phyloP scores from a whole-genome alignment of 2,888 invertebrate genomes.

The Synanthedon vespiformis region DNA sequence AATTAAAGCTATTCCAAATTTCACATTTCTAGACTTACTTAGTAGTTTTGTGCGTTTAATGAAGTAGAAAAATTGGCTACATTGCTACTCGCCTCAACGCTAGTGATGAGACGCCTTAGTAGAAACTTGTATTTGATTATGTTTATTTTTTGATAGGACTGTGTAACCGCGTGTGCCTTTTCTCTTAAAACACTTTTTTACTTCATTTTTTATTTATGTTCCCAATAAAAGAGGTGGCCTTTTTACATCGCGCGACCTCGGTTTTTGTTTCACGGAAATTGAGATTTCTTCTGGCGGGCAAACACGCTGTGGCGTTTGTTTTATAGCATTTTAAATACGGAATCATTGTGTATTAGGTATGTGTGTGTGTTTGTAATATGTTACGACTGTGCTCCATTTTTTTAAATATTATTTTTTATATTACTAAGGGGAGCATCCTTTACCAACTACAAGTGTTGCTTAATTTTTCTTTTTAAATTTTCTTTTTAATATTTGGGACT shows the following conservation, averaged over 20 bases:
- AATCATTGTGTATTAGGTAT: no score
- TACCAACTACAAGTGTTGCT: no score
- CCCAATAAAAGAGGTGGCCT: conserved; percentile 58
- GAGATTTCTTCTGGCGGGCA: conserved; percentile 31
- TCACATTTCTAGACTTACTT: no score
- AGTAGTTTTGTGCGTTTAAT: no score
- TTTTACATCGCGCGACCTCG: conserved; percentile 34
- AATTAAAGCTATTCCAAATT: no score
- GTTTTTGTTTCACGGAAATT: conserved; percentile 60
- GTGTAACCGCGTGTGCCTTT: conserved; percentile 58
- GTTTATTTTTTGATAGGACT: conserved; percentile 67
- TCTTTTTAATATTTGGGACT: no score
- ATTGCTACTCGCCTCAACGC: background rate
- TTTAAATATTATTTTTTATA: no score
- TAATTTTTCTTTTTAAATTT: no score
- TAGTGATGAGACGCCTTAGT: conserved; percentile 33
- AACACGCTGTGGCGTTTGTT: conserved; percentile 8
- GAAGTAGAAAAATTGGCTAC: no score
- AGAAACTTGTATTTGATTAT: conserved; percentile 61
- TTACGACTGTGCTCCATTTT: no score
- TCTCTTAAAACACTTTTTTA: conserved; percentile 46
- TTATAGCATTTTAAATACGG: background rate
- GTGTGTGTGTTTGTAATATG: no score
- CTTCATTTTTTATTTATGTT: conserved; percentile 43
- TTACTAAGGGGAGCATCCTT: no score